Evolutionary conservation across 2,888 invertebrate species (phyloP).

Genomic region (Acanthococcus lagerstroemiae): DNA sequence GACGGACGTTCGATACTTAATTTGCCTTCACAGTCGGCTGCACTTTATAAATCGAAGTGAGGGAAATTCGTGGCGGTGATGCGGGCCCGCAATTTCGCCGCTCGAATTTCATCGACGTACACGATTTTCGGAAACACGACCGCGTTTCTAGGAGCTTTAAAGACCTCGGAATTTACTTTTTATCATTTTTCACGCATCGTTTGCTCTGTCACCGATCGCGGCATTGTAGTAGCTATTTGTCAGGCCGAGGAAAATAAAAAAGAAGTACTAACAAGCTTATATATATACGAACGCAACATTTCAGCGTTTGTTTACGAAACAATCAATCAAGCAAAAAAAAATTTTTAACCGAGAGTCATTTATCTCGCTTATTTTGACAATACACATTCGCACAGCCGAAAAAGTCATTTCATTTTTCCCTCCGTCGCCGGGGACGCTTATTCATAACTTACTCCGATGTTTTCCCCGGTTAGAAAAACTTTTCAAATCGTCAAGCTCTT

Average conservation of each 20-base stretch:
- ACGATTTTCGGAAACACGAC: neutral
- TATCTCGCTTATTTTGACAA: neutral
- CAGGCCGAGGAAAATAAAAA: neutral
- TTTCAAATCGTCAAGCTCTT: too few species aligned
- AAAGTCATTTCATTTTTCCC: neutral
- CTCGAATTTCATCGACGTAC: neutral
- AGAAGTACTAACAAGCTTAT: neutral
- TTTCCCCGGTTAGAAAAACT: too few species aligned
- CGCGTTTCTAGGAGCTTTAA: neutral
- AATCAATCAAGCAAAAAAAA: neutral
- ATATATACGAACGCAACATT: neutral
- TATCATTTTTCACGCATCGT: neutral
- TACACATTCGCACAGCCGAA: neutral
- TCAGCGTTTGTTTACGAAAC: neutral
- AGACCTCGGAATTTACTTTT: neutral
- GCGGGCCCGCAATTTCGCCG: too few species aligned
- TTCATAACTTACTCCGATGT: too few species aligned
- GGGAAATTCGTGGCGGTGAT: too few species aligned
- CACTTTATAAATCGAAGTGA: too few species aligned
- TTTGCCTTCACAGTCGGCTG: too few species aligned
- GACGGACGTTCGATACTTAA: too few species aligned
- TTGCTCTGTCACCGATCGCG: neutral
- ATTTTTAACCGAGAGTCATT: neutral
- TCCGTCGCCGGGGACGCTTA: neutral
- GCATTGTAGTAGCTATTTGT: neutral